Base-by-base conservation (phyloP, 2,888 invertebrate species). In the Standfussiana lucernea region DNA sequence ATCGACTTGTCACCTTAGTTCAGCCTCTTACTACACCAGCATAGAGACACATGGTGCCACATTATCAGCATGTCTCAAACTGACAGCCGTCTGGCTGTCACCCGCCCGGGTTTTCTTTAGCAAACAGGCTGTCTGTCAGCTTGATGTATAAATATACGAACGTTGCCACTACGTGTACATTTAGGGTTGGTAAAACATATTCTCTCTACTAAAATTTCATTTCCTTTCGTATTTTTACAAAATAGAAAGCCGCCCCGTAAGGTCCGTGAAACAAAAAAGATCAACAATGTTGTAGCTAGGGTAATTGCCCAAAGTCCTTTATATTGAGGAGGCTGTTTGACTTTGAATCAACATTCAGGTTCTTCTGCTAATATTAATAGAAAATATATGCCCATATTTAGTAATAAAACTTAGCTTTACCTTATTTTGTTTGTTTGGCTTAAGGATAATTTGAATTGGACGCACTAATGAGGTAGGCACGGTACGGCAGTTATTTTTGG, bases 41-140 rank as follows among this genome's bases (percentile, higher is more conserved):
- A 28, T 24, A n/a, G 24, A 53, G 45, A 35, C 67, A 79, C 53
- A 62, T 79, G 64, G 64, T 47, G 18, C 59, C 32, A 15, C 15
- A 61, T 66, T 69, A 77, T 86, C 65, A 72, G 45, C 56, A 45
- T 40, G n/a, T 40, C 50, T 59, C 66, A 65, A 65, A 35, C n/a
- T 77, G 83, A 53, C 66, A 77, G 64, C 42, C 71, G 71, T 77
- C 65, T 62, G 42, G 56, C 28, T 75, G 66, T 75, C 80, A 84
- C 35, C 15, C 45, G 56, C 71, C 45, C 68, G 76, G 87, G 72
- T 83, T 89, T 88, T 87, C 87, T 61, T 59, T 61, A 56, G 72
- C 87, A 93, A 92, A 92, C 86, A 92, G 68, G 37, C 84, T 87
- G 92, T 91, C 92, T 72, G 69, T 91, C 90, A 90, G 77, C 56